phyloP scores from a whole-genome alignment of 2,113 vertebrate genomes.

The Arvicanthis niloticus region DNA sequence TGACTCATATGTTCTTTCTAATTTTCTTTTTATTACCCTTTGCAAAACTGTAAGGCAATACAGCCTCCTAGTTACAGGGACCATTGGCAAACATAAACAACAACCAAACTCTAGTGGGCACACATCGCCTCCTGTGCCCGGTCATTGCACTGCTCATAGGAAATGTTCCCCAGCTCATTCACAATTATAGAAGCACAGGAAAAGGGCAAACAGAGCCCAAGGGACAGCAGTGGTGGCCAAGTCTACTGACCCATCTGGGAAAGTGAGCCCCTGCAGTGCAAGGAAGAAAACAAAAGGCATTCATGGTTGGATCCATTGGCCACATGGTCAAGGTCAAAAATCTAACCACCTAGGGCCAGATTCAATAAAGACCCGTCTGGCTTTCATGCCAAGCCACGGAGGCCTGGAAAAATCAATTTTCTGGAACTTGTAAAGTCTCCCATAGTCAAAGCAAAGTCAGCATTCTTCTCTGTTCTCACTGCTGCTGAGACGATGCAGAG shows the following conservation, averaged over 20 bases:
- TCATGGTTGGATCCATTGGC: constrained; percentile 62
- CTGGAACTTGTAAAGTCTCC: constrained; percentile 76
- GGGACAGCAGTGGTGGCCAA: not conserved
- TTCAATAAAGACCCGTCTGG: constrained; percentile 78
- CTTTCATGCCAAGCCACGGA: constrained; percentile 75
- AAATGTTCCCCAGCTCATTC: not conserved
- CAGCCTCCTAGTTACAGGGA: constrained; percentile 21
- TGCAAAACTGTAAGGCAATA: constrained; percentile 57
- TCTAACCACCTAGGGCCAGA: constrained; percentile 58
- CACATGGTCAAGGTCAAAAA: constrained; percentile 44
- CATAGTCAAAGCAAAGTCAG: constrained; percentile 62
- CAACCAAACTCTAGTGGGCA: not conserved
- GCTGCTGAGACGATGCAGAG: not conserved
- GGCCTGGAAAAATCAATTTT: constrained; percentile 80
- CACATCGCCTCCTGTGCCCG: not conserved
- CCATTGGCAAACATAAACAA: constrained; percentile 14
- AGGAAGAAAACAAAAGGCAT: constrained; percentile 58
- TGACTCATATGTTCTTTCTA: constrained; percentile 23
- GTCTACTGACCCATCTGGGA: not conserved
- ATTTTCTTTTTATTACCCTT: constrained; percentile 62
- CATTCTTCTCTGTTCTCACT: constrained; percentile 62
- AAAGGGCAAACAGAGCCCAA: not conserved
- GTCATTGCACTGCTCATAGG: accelerated
- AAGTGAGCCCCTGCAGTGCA: not conserved
- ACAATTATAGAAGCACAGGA: not conserved